Percentiles rank a stretch among this genome's conserved stretches.
phyloP scores from a whole-genome alignment of 2,888 invertebrate species.

The Polydesmus complanatus region DNA sequence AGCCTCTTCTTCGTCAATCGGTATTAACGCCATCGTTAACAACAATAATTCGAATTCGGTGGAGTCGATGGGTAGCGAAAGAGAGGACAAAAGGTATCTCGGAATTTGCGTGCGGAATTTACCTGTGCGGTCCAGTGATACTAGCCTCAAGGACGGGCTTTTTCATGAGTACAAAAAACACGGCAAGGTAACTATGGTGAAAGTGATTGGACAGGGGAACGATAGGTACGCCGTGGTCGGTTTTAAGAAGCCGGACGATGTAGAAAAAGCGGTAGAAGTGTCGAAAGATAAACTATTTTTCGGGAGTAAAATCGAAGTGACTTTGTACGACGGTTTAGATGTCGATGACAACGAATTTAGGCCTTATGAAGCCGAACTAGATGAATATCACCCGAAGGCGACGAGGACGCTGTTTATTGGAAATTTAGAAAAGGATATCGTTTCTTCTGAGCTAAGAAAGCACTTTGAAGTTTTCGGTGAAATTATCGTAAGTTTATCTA shows the following conservation, averaged over 20 bases:
- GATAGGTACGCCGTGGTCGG: slow-evolving; percentile 88
- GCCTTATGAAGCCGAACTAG: slow-evolving; percentile 85
- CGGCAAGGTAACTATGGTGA: slow-evolving; percentile 91
- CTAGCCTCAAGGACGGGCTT: slow-evolving; percentile 89
- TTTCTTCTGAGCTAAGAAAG: slow-evolving; percentile 73
- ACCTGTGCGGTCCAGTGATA: slow-evolving; percentile 68
- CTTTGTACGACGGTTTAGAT: slow-evolving; percentile 68
- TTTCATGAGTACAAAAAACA: slow-evolving; percentile 98
- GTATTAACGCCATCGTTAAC: slow-evolving; percentile 24
- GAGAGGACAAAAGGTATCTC: slow-evolving; percentile 59
- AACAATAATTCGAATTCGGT: slow-evolving; percentile 13
- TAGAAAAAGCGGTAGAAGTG: slow-evolving; percentile 86
- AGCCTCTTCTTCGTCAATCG: slow-evolving; percentile 19
- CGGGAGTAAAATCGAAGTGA: slow-evolving; percentile 91
- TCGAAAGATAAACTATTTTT: slow-evolving; percentile 95
- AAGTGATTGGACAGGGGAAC: slow-evolving; percentile 77
- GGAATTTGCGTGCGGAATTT: slow-evolving; percentile 84
- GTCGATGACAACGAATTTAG: slow-evolving; percentile 39
- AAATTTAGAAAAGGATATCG: slow-evolving; percentile 88
- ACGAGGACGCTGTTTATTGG: slow-evolving; percentile 92
- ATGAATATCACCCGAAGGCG: slow-evolving; percentile 93
- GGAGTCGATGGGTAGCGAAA: slow-evolving; percentile 33
- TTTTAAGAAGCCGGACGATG: slow-evolving; percentile 94
- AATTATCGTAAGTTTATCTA: slow-evolving; percentile 53
- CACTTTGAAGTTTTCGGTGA: slow-evolving; percentile 91